phyloP scores from a whole-genome alignment of 2,888 invertebrate species.

The Platycnemis pennipes region DNA sequence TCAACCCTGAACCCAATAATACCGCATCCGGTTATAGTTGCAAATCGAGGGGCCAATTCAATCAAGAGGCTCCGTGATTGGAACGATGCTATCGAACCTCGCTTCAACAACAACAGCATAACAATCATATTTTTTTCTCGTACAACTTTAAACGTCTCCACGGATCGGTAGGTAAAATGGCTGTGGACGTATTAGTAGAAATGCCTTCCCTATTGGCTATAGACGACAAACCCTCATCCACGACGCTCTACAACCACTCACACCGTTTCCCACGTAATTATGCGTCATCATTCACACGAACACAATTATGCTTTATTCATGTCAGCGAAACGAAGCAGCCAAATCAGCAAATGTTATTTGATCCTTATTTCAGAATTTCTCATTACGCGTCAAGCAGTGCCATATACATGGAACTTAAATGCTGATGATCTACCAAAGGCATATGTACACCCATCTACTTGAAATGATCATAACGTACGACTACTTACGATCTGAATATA shows the following conservation, averaged over 20 bases:
- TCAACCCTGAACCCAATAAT: slow-evolving; percentile 9
- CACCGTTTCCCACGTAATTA: slow-evolving; percentile 1
- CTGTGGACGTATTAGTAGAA: slow-evolving; percentile 48
- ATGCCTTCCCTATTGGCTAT: slow-evolving; percentile 30
- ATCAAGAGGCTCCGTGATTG: slow-evolving; percentile 12
- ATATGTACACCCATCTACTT: slow-evolving; percentile 51
- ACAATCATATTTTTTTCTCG: slow-evolving; percentile 30
- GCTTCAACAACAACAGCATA: slow-evolving; percentile 57
- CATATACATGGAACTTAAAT: slow-evolving; percentile 57
- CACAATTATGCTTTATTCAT: slow-evolving; percentile 41
- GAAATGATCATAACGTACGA: slow-evolving; percentile 33
- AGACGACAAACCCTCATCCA: slow-evolving; percentile 5
- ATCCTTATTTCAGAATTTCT: background rate
- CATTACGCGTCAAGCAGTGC: slow-evolving; percentile 11
- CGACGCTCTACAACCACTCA: slow-evolving; percentile 30
- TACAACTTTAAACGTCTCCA: slow-evolving; percentile 17
- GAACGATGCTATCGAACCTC: slow-evolving; percentile 41
- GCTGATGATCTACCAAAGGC: slow-evolving; percentile 16
- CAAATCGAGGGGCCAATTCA: slow-evolving; percentile 7
- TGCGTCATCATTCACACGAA: slow-evolving; percentile 50
- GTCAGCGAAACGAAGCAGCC: slow-evolving; percentile 35
- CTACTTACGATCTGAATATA: slow-evolving; percentile 38
- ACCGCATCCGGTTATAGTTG: background rate
- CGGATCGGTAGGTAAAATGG: slow-evolving; percentile 54
- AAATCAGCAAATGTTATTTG: slow-evolving; percentile 20